Percentiles rank a stretch among this genome's conserved stretches.
These are phyloP conservation scores for Drosophila ananassae DNA, from an alignment of 1,140 invertebrate genomes.

Conservation along the genomic window DNA sequence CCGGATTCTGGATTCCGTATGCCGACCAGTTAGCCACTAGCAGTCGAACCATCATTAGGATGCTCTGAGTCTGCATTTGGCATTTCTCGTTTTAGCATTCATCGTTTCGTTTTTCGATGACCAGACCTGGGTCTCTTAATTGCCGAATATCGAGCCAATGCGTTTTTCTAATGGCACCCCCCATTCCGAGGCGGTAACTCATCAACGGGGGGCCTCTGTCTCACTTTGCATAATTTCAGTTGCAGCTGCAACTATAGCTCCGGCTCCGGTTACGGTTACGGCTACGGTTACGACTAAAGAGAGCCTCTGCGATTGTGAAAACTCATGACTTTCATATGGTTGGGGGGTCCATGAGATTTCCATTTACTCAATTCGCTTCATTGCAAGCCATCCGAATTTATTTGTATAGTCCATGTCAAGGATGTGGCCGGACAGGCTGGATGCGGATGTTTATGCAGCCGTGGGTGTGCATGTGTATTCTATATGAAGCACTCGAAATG, in stretches of 20 bases:
- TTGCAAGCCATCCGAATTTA: constrained; percentile 49
- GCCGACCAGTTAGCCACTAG: constrained; percentile 4
- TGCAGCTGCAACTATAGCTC: constrained; percentile 6
- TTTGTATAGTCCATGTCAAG: constrained; percentile 52
- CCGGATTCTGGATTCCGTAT: constrained; percentile 16
- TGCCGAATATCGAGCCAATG: constrained; percentile 45
- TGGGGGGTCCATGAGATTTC: constrained; percentile 37
- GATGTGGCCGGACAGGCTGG: constrained; percentile 11
- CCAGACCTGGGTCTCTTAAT: constrained; percentile 30
- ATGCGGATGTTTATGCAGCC: constrained; percentile 5
- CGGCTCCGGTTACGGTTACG: constrained; percentile 1
- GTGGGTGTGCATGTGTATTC: constrained; percentile 7
- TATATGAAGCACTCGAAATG: constrained; percentile 27
- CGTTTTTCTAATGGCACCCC: constrained; percentile 39
- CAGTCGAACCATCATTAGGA: constrained; percentile 51
- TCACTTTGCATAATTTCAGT: constrained; percentile 42
- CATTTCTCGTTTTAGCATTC: constrained; percentile 57
- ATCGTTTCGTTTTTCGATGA: constrained; percentile 41
- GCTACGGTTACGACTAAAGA: constrained; percentile 18
- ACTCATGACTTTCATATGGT: constrained; percentile 54
- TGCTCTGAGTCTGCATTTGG: constrained; percentile 5
- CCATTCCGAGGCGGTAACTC: constrained; percentile 12
- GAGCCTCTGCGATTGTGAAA: constrained; percentile 27
- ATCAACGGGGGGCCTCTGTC: constrained; percentile 24
- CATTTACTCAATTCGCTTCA: constrained; percentile 52